Percentiles rank a stretch among this genome's conserved stretches.
phyloP scores from a whole-genome alignment of 2,113 vertebrate species.

The Bos indicus region DNA sequence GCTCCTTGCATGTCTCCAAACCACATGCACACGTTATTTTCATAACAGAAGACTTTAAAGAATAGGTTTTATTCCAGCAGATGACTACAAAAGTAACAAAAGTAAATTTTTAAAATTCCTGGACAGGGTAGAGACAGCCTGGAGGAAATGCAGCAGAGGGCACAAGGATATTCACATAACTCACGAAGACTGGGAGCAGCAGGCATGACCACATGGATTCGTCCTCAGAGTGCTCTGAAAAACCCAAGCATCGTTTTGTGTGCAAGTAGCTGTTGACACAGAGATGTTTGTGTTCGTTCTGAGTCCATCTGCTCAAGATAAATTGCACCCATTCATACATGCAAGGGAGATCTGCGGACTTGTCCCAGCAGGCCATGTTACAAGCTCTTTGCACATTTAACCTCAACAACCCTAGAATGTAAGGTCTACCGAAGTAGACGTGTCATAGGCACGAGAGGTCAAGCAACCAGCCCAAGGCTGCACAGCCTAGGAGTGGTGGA shows the following conservation, averaged over 20 bases:
- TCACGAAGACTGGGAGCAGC: fast-evolving
- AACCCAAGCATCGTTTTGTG: fast-evolving
- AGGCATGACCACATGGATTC: fast-evolving
- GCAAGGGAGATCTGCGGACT: background rate
- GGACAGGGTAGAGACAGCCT: background rate
- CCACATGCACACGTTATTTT: background rate
- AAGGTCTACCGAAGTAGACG: fast-evolving
- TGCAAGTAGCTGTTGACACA: background rate
- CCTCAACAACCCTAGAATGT: background rate
- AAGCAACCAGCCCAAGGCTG: background rate
- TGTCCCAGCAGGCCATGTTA: background rate
- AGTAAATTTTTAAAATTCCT: background rate
- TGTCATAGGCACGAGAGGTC: background rate
- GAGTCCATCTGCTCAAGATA: background rate
- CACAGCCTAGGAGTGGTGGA: background rate
- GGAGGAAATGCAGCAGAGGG: background rate
- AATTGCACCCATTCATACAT: background rate
- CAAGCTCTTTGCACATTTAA: background rate
- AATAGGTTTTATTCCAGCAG: background rate
- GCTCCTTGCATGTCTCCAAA: background rate
- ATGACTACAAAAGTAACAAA: background rate
- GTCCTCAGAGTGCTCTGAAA: background rate
- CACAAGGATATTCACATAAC: background rate
- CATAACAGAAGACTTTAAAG: background rate
- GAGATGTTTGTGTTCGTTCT: background rate